Evolutionary conservation across 2,888 invertebrate genomes (phyloP).

Genomic region (Caenorhabditis virilis): DNA sequence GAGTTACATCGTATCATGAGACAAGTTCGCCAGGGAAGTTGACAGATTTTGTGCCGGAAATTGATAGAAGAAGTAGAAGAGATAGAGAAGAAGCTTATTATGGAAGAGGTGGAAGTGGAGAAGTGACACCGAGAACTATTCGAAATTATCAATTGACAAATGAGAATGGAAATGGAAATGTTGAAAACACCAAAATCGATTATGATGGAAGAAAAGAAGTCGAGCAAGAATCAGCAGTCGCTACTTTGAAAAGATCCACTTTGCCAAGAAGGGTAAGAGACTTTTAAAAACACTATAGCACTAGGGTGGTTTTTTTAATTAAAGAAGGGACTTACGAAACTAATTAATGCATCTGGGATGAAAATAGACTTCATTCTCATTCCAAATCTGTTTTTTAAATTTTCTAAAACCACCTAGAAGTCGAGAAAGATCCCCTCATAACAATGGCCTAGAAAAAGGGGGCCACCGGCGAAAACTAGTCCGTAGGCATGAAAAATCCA

Average conservation of each 20-base stretch:
- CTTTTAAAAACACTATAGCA: too few species aligned
- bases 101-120: slow-evolving; percentile 8
- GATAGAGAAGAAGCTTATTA: slow-evolving; percentile 10
- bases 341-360: too few species aligned
- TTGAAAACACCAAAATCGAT: slow-evolving; percentile 26
- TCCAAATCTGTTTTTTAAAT: too few species aligned
- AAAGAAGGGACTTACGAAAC: too few species aligned
- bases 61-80: slow-evolving; percentile 20
- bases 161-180: slow-evolving; percentile 6
- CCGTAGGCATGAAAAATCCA: too few species aligned
- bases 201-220: slow-evolving; percentile 25
- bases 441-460: too few species aligned
- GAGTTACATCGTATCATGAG: slow-evolving; percentile 3
- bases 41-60: slow-evolving; percentile 65
- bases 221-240: slow-evolving; percentile 26
- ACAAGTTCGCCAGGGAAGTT: slow-evolving; percentile 31
- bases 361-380: too few species aligned
- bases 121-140: slow-evolving; percentile 37
- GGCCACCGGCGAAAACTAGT: too few species aligned
- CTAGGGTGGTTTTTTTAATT: too few species aligned
- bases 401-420: too few species aligned
- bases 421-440: too few species aligned
- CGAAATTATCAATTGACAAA: slow-evolving; percentile 38
- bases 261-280: slow-evolving; percentile 35
- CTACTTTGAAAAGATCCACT: slow-evolving; percentile 32